Base-by-base conservation (phyloP, 1,140 invertebrate genomes). In the Cherax quadricarinatus region DNA sequence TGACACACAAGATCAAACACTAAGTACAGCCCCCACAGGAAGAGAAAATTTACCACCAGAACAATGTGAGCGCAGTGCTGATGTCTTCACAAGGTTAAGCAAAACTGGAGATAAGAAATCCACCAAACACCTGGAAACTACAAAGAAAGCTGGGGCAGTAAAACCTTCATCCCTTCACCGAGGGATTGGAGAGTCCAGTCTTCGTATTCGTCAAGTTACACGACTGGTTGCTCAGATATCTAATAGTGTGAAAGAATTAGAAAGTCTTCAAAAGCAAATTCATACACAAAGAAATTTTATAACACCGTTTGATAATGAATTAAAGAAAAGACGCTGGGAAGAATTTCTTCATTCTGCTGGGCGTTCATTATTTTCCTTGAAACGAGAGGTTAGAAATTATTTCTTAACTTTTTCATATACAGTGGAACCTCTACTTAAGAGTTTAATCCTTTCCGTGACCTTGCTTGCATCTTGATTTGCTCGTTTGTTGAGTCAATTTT, bases 301-400 rank as follows among this genome's bases (percentile, higher is more conserved):
- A 75, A 30, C 70, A n/a, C 70, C 70, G 9, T 30, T 4, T 75
- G 70, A 75, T 75, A 30, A 75, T 30, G 70, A 75, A 30, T 6
- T 75, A 5, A 24, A 75, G n/a, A 30, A n/a, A 7, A 75, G 30
- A 75, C 70, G 70, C 7, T 75, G 70, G 70, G 70, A 75, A 30
- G 70, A 75, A 30, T 75, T 75, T 30, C 70, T 75, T 6, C 70
- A 75, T 75, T 75, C 24, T 75, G n/a, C 70, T 75, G 70, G 70
- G 9, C 70, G 70, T 30, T 30, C 70, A 30, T 30, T 75, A 30
- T 75, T 75, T 75, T 75, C 70, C 1, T 10, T 75, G 70, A 75
- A 30, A 75, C 70, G 70, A 30, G 70, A 75, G 70, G 70, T 75
- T 6, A 30, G 70, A 18, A 66, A 3, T 66, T 14, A 4, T 66